These are phyloP conservation scores for Cephalophus harveyi DNA, from an alignment of 2,113 vertebrate species.

Conservation along the genomic window DNA sequence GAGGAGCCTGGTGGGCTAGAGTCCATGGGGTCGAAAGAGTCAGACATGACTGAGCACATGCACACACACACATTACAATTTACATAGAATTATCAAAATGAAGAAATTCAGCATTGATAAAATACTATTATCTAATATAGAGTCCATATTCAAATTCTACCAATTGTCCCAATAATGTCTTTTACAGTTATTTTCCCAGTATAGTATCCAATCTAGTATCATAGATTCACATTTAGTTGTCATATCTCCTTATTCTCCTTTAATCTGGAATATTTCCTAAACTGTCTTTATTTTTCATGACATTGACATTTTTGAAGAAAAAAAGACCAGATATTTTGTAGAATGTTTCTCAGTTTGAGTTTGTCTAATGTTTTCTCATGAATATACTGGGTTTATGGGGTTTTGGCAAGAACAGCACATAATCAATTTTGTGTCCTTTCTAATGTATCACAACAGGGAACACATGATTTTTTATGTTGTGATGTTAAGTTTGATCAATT, in stretches of 20 bases:
- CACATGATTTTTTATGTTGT: neutral
- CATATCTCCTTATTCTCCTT: neutral
- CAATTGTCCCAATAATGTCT: neutral
- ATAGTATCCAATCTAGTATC: neutral
- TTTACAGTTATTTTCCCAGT: neutral
- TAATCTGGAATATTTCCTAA: neutral
- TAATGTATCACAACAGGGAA: neutral
- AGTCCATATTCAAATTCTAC: neutral
- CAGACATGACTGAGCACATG: neutral
- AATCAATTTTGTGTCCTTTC: neutral
- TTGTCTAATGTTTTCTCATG: neutral
- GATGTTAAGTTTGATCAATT: neutral
- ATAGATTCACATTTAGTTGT: neutral
- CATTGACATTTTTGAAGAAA: neutral
- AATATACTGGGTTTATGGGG: neutral
- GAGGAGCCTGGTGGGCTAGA: neutral
- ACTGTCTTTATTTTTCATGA: neutral
- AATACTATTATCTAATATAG: neutral
- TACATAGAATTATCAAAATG: neutral
- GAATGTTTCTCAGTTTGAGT: neutral
- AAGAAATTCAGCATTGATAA: neutral
- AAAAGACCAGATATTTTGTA: neutral
- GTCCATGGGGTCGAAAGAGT: neutral
- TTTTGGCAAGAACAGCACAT: neutral
- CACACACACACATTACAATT: neutral